A percentile compares a stretch with the other conserved stretches of the same genome.
Conservation (phyloP, 2,113 vertebrate genomes). For the Erythrocercus mccallii region DNA sequence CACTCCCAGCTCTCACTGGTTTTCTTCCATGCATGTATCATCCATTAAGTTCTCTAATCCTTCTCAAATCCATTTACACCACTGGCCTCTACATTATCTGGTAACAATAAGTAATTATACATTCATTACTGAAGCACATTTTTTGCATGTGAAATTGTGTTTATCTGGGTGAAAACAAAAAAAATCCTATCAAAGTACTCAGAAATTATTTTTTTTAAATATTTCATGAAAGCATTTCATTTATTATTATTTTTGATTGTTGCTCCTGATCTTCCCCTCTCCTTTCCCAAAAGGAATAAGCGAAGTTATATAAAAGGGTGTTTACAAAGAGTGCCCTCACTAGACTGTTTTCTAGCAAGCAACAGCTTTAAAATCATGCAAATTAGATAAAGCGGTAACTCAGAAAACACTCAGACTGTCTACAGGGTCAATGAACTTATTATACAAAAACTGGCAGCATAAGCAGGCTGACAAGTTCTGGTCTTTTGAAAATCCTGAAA, state of each 20-base stretch:
- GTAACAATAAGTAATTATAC: background rate
- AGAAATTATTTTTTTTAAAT: background rate
- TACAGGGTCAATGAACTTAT: constrained; percentile 25
- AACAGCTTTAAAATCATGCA: constrained; percentile 55
- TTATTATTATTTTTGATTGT: background rate
- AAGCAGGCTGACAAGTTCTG: background rate
- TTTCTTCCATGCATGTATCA: background rate
- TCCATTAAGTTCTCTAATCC: background rate
- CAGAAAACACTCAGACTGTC: constrained; percentile 31
- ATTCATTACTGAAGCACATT: background rate
- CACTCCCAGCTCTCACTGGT: background rate
- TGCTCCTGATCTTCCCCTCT: background rate
- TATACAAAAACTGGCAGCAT: constrained; percentile 22
- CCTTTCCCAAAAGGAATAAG: background rate
- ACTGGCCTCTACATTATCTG: background rate
- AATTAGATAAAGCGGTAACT: constrained; percentile 52
- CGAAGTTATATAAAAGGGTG: constrained; percentile 3
- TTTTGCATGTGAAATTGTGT: background rate
- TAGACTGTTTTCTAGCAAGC: constrained; percentile 32
- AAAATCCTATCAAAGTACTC: background rate
- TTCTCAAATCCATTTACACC: background rate
- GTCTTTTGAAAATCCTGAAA: constrained; percentile 2
- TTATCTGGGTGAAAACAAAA: background rate
- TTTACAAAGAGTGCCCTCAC: background rate
- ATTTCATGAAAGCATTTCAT: background rate